A percentile compares a stretch with the other conserved stretches of the same genome.
Evolutionary conservation across 1,140 invertebrate genomes (phyloP).

Genomic region (Brachionus koreanus): DNA sequence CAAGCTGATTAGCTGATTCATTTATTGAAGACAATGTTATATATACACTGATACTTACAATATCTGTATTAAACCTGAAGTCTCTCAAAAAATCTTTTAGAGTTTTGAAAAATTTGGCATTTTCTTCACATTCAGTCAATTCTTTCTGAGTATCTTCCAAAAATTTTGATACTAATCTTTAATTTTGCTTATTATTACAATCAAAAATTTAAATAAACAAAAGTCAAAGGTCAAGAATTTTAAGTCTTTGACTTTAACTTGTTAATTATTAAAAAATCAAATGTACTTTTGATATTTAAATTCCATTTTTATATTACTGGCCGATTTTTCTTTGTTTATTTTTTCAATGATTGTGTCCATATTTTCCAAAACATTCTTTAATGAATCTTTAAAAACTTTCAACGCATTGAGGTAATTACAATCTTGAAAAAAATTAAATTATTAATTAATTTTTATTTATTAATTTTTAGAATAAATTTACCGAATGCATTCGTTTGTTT

Average conservation of each 20-base stretch:
- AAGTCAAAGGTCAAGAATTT: too few species aligned
- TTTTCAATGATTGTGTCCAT: neutral
- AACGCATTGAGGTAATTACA: neutral
- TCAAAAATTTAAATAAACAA: too few species aligned
- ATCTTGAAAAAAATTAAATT: neutral
- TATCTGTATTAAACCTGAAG: neutral
- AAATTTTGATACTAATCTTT: neutral
- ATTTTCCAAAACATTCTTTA: neutral
- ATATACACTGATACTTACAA: too few species aligned
- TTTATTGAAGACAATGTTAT: neutral
- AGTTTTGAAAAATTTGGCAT: neutral
- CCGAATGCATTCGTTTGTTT: conserved; percentile 14
- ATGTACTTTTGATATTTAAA: conserved; percentile 28
- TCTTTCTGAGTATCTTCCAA: neutral
- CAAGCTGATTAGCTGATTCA: neutral
- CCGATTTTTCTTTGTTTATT: neutral
- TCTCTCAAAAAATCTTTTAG: neutral
- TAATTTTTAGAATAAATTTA: neutral
- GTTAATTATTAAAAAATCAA: neutral
- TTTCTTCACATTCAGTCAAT: neutral
- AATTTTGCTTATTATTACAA: neutral
- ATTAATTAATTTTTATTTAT: neutral
- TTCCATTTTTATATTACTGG: neutral
- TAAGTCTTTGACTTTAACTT: too few species aligned
- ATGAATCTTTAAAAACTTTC: neutral